Evolutionary conservation across 2,888 invertebrate genomes (phyloP).

Genomic region (Aphrophora alni): DNA sequence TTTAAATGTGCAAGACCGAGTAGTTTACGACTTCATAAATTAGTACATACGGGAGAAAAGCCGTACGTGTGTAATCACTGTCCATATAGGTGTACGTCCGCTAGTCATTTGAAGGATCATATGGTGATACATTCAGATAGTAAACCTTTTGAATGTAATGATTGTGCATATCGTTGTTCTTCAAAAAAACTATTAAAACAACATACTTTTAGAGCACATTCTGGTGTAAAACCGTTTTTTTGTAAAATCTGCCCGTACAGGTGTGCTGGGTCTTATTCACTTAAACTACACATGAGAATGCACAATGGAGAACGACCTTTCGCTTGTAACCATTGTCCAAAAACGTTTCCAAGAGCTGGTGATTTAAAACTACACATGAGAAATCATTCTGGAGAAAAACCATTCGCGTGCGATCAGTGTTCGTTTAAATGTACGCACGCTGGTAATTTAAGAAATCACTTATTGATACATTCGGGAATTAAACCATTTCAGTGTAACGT

Average conservation of each 20-base stretch:
- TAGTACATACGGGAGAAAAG: conserved; percentile 26
- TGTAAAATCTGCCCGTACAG: conserved; percentile 28
- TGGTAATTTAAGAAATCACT: conserved; percentile 19
- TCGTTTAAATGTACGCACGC: conserved; percentile 29
- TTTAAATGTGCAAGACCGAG: conserved; percentile 9
- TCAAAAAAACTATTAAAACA: conserved; percentile 9
- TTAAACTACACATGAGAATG: conserved; percentile 4
- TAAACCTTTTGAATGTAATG: conserved; percentile 19
- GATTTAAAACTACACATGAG: conserved; percentile 48
- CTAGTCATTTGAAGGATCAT: conserved; percentile 26
- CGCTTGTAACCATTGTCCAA: conserved; percentile 48
- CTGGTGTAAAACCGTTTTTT: conserved; percentile 26
- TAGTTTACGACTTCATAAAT: conserved; percentile 3
- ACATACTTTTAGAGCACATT: conserved; percentile 28
- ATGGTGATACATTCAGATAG: conserved; percentile 24
- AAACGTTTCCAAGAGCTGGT: conserved; percentile 47
- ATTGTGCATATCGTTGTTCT: conserved; percentile 16
- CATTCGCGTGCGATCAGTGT: conserved; percentile 40
- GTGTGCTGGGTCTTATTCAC: neutral
- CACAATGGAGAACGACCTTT: conserved; percentile 33
- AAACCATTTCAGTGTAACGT: conserved; percentile 20
- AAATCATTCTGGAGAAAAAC: conserved; percentile 50
- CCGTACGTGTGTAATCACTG: conserved; percentile 22
- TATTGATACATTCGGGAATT: conserved; percentile 19
- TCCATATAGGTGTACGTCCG: conserved; percentile 9